These are phyloP conservation scores for Magallana nippona DNA, from an alignment of 2,888 invertebrate species.

Conservation along the genomic window DNA sequence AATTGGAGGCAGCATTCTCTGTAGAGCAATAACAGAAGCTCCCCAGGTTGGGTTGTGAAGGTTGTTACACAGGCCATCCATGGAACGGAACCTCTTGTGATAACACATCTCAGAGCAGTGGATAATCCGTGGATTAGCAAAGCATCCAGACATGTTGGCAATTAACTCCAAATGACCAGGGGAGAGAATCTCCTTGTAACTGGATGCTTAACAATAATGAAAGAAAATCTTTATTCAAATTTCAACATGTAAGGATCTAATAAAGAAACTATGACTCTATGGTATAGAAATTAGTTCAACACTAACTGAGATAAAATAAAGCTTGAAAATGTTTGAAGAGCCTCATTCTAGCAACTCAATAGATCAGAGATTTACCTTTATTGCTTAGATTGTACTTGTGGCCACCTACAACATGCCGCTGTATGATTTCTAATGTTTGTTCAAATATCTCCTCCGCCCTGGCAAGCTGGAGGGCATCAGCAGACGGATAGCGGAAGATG, in stretches of 20 bases:
- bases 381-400: conserved; percentile 66
- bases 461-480: conserved; percentile 91
- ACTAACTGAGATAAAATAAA: too few species aligned
- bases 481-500: conserved; percentile 91
- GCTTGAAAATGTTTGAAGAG: too few species aligned
- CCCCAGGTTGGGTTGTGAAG: conserved; percentile 94
- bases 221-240: too few species aligned
- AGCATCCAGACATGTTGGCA: conserved; percentile 95
- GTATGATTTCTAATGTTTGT: conserved; percentile 91
- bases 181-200: conserved; percentile 91
- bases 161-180: conserved; percentile 91
- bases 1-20: conserved; percentile 90
- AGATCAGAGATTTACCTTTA: conserved; percentile 8
- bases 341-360: too few species aligned
- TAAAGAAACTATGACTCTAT: too few species aligned
- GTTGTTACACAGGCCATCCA: conserved; percentile 98
- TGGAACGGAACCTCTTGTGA: conserved; percentile 93
- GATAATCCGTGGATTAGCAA: conserved; percentile 85
- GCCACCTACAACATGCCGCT: conserved; percentile 86
- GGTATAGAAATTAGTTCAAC: background rate
- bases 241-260: too few species aligned
- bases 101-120: conserved; percentile 93
- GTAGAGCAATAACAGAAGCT: conserved; percentile 86
- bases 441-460: conserved; percentile 98
- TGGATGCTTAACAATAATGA: conserved; percentile 64